Conservation (phyloP, 2,113 vertebrate species). For the Coreoperca whiteheadi region DNA sequence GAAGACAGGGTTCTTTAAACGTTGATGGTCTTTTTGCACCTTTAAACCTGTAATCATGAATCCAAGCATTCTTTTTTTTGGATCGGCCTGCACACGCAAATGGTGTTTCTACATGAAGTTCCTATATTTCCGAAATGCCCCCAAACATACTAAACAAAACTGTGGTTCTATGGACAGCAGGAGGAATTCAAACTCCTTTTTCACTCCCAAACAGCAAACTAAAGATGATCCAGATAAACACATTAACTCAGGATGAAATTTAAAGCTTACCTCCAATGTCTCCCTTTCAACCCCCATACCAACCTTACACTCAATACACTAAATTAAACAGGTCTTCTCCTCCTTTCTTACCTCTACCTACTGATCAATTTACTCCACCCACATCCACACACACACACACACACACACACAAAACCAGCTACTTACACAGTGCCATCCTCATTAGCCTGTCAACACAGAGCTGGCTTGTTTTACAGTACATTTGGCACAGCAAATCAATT, state of each 20-base stretch:
- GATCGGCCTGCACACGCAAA: background rate
- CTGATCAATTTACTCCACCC: conserved; percentile 1
- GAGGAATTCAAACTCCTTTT: background rate
- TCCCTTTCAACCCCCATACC: background rate
- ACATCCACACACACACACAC: background rate
- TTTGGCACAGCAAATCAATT: conserved; percentile 49
- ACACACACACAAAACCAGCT: background rate
- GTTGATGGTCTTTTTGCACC: background rate
- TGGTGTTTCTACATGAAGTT: background rate
- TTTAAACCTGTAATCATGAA: background rate
- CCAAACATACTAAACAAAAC: background rate
- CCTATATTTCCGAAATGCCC: background rate
- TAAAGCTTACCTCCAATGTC: background rate
- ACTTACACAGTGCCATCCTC: conserved; percentile 32
- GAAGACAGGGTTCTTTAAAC: background rate
- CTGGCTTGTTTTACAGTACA: conserved; percentile 51
- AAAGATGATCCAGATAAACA: background rate
- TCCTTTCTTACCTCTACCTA: background rate
- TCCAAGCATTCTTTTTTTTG: too few species aligned
- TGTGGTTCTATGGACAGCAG: background rate
- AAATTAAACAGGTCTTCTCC: background rate
- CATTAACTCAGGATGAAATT: background rate
- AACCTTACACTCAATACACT: background rate
- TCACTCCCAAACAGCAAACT: background rate
- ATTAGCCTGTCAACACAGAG: conserved; percentile 56